Evolutionary conservation across 2,888 invertebrate genomes (phyloP).

Genomic region (Mesorhabditis belari): DNA sequence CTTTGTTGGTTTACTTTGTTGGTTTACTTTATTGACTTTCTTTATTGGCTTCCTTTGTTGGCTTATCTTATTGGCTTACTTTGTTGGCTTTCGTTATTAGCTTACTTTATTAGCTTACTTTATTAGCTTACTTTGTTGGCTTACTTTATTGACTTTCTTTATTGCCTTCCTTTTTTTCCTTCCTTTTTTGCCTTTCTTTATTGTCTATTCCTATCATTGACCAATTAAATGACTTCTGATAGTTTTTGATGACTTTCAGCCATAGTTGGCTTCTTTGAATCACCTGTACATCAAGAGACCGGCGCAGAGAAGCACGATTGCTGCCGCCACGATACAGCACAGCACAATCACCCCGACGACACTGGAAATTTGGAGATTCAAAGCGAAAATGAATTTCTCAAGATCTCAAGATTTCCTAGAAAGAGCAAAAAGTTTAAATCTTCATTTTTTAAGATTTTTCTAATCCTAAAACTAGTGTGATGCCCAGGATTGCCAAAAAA

Average conservation of each 20-base stretch:
- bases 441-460: too few relatives aligned
- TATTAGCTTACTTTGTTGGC: background rate
- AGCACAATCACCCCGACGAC: background rate
- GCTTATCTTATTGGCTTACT: too few relatives aligned
- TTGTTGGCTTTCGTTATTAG: background rate
- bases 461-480: too few relatives aligned
- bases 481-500: too few relatives aligned
- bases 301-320: background rate
- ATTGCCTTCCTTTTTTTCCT: background rate
- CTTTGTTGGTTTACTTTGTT: too few relatives aligned
- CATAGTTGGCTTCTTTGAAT: too few relatives aligned
- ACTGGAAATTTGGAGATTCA: background rate
- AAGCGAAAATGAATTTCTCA: too few relatives aligned
- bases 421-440: too few relatives aligned
- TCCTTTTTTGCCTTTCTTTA: background rate
- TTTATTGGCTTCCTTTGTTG: too few relatives aligned
- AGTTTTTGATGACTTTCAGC: background rate
- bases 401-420: too few relatives aligned
- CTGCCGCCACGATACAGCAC: background rate
- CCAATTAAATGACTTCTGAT: background rate
- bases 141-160: background rate
- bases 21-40: too few relatives aligned
- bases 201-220: too few relatives aligned
- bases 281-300: background rate
- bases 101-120: background rate